These are phyloP conservation scores for Chromobotia macracanthus DNA, from an alignment of 2,797 vertebrate species.

Conservation along the genomic window DNA sequence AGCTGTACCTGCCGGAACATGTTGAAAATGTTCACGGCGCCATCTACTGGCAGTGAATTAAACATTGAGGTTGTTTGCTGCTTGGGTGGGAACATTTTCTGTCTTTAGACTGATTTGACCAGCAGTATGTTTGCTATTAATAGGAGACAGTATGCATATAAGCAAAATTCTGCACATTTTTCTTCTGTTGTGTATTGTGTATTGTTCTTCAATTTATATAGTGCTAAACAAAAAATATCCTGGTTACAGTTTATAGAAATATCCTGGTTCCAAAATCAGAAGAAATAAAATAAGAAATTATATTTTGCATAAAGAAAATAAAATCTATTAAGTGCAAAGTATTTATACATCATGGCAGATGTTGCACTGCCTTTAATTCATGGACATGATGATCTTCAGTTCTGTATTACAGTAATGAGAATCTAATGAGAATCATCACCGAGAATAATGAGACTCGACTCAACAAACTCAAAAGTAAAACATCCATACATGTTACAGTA, in stretches of 20 bases:
- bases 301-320: background rate
- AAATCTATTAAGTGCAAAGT: background rate
- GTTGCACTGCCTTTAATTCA: no score
- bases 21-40: conserved; percentile 50
- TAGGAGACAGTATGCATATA: no score
- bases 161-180: no score
- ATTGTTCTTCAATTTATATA: no score
- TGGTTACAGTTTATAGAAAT: background rate
- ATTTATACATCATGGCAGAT: background rate
- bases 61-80: background rate
- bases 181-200: no score
- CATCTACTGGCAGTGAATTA: conserved; percentile 57
- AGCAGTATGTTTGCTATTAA: no score
- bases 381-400: no score
- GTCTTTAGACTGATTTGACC: background rate
- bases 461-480: no score
- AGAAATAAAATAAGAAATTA: background rate
- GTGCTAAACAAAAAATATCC: background rate
- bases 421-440: no score
- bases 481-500: no score
- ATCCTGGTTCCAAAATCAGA: background rate
- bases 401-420: no score
- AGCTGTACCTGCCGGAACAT: background rate
- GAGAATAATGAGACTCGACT: no score
- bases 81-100: background rate